These are phyloP conservation scores for Oxystoma pomonae DNA, from an alignment of 2,888 invertebrate genomes.

Conservation along the genomic window DNA sequence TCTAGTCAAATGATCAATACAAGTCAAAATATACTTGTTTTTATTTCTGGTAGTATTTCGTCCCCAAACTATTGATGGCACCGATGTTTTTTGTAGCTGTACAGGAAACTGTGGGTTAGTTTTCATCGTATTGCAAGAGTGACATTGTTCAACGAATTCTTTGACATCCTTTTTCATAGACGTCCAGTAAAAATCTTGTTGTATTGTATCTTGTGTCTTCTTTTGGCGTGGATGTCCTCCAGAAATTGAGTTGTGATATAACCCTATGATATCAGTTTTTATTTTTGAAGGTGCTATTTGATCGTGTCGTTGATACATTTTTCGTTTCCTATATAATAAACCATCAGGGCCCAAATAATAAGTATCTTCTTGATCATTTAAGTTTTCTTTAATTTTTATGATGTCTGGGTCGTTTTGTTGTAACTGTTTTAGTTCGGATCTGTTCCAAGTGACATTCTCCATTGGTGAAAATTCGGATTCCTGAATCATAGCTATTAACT, in stretches of 20 bases:
- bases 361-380: neutral
- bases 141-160: slow-evolving; percentile 27
- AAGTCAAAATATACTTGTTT: slow-evolving; percentile 34
- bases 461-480: slow-evolving; percentile 4
- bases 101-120: slow-evolving; percentile 20
- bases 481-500: no score
- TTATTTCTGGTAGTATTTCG: slow-evolving; percentile 22
- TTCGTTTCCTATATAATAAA: neutral
- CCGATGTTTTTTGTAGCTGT: slow-evolving; percentile 19
- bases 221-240: slow-evolving; percentile 34
- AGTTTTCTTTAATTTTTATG: neutral
- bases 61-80: slow-evolving; percentile 28
- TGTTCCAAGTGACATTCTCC: slow-evolving; percentile 2
- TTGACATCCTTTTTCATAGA: slow-evolving; percentile 27
- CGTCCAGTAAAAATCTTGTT: slow-evolving; percentile 30
- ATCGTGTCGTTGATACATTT: neutral
- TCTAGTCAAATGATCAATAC: slow-evolving; percentile 30
- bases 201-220: slow-evolving; percentile 28
- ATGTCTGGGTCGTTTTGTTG: slow-evolving; percentile 9
- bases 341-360: slow-evolving; percentile 18
- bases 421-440: slow-evolving; percentile 3
- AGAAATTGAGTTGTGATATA: slow-evolving; percentile 27
- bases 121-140: slow-evolving; percentile 31
- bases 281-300: slow-evolving; percentile 14
- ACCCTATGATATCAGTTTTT: slow-evolving; percentile 14